Percentiles rank a stretch among this genome's conserved stretches.
These are phyloP conservation scores for Rhagium mordax DNA, from an alignment of 2,888 invertebrate genomes.

Conservation along the genomic window DNA sequence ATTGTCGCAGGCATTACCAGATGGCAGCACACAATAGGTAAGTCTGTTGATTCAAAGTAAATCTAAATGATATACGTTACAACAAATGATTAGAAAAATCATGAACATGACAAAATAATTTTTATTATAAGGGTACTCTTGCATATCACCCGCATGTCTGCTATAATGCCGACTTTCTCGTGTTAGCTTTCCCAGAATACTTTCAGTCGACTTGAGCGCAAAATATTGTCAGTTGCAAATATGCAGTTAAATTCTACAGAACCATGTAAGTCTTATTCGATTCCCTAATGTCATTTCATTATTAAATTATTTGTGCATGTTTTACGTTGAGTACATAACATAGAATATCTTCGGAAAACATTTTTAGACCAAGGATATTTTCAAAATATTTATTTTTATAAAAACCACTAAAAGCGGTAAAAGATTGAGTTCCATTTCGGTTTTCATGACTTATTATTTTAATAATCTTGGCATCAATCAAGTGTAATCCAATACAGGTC, in stretches of 20 bases:
- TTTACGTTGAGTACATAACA: background rate
- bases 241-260: constrained; percentile 43
- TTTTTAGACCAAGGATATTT: constrained; percentile 41
- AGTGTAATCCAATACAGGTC: too few relatives aligned
- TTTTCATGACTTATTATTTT: too few relatives aligned
- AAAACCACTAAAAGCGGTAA: too few relatives aligned
- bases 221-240: constrained; percentile 10
- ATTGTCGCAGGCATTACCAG: background rate
- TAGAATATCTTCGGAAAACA: constrained; percentile 41
- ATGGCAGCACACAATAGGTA: background rate
- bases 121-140: constrained; percentile 49
- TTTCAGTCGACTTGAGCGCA: constrained; percentile 23
- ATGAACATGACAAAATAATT: constrained; percentile 41
- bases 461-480: too few relatives aligned
- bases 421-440: too few relatives aligned
- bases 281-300: background rate
- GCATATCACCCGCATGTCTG: constrained; percentile 37
- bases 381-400: too few relatives aligned
- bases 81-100: constrained; percentile 29
- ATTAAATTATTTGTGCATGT: background rate
- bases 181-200: constrained; percentile 40
- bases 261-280: constrained; percentile 36
- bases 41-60: background rate
- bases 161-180: constrained; percentile 36
- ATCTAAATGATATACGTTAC: background rate